These are phyloP conservation scores for Dinoponera quadriceps DNA, from an alignment of 1,140 invertebrate species.

Conservation along the genomic window DNA sequence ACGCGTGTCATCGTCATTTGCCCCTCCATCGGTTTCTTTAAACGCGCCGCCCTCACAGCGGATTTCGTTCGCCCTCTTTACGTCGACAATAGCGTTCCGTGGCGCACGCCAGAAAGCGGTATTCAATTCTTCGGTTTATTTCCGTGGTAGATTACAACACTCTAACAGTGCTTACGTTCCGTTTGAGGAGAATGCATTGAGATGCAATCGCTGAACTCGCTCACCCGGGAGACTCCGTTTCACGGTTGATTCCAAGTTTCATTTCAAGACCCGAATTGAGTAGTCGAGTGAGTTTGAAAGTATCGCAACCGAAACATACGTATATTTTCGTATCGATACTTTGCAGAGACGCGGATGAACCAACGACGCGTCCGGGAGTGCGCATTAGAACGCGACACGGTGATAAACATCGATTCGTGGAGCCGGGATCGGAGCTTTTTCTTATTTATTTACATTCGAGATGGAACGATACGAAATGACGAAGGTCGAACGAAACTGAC, in stretches of 20 bases:
- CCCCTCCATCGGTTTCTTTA: conserved; percentile 2
- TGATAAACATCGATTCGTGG: conserved; percentile 65
- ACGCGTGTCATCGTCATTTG: not conserved
- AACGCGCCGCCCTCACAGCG: not conserved
- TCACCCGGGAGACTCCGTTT: not conserved
- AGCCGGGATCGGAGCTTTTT: not conserved
- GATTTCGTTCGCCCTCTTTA: not conserved
- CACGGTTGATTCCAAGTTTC: not conserved
- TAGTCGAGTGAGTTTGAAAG: conserved; percentile 4
- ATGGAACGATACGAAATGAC: not conserved
- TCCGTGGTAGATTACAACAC: not conserved
- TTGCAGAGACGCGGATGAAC: conserved; percentile 23
- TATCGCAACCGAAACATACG: conserved; percentile 40
- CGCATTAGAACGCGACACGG: conserved; percentile 3
- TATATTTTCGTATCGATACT: conserved; percentile 19
- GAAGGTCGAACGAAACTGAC: not conserved
- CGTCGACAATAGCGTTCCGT: not conserved
- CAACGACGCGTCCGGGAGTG: conserved; percentile 34
- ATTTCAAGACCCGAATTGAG: not conserved
- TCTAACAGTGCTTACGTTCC: not conserved
- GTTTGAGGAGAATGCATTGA: not conserved
- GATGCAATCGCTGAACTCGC: not conserved
- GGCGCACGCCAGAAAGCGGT: not conserved
- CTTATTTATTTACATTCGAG: not conserved
- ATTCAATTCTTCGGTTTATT: conserved; percentile 10